phyloP scores from a whole-genome alignment of 1,140 invertebrate genomes.

The Papilio polytes region DNA sequence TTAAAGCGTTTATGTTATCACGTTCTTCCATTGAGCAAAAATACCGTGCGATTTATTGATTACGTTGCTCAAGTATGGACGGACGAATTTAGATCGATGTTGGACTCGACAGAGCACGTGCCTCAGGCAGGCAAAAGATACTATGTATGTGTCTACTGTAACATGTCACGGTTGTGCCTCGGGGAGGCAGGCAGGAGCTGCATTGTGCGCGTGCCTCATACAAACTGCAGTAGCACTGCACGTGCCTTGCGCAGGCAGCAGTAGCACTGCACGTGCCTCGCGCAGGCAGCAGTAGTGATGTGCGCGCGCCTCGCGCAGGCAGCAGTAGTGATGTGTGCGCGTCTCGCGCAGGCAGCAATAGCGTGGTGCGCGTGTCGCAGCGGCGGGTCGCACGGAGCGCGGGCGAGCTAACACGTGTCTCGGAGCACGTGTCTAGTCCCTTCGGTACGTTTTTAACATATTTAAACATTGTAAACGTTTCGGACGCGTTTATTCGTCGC shows the following conservation, averaged over 20 bases:
- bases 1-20: not conserved
- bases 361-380: slow-evolving; percentile 17
- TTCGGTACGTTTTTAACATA: slow-evolving; percentile 65
- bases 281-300: too few species aligned
- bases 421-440: slow-evolving; percentile 59
- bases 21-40: not conserved
- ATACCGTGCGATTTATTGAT: not conserved
- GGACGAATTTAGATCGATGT: not conserved
- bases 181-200: too few species aligned
- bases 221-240: too few species aligned
- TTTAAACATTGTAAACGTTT: slow-evolving; percentile 72
- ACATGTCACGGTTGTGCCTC: not conserved
- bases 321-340: too few species aligned
- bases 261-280: too few species aligned
- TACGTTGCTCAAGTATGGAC: not conserved
- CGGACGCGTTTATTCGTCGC: slow-evolving; percentile 64
- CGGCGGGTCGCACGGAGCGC: slow-evolving; percentile 49
- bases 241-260: not conserved
- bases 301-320: too few species aligned
- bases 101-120: not conserved
- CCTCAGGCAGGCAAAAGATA: not conserved
- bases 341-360: too few species aligned
- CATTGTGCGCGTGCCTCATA: too few species aligned
- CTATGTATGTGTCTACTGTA: not conserved
- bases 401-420: slow-evolving; percentile 48